Base-by-base conservation (phyloP, 37 sponge, comb jelly and placozoan species). In the Ephydatia muelleri region DNA sequence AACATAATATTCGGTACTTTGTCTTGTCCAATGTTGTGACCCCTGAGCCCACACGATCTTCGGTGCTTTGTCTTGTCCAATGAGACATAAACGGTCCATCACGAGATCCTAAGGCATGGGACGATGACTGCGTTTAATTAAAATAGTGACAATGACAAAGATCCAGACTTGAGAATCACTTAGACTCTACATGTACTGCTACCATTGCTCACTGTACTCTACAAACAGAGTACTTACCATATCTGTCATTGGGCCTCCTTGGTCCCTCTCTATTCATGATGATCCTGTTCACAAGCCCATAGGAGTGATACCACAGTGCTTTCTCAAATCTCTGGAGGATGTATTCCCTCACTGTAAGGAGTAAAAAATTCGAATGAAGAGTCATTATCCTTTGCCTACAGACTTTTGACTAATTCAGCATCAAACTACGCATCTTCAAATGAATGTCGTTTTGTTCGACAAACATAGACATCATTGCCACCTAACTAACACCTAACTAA, bases 331-430 rank as follows among this genome's bases (percentile, higher is more conserved):
- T 83, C 72, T 83, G 79, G 66, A 89, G 38, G 9, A 89, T 89
- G 66, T 89, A 89, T n/a, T 27, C 38, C 38, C 84, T 68, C 89
- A 89, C 89, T 89, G 74, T 35, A 83, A 77, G 57, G n/a, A 47
- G 11, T 38, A 43, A 31, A 79, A 66, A 13, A 65, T 32, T 3
- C 14, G 38, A 6, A 5, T 13, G 23, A 43, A 38, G 38, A 12
- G 12, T n/a, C n/a, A n/a, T n/a, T n/a, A n/a, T n/a, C n/a, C n/a
- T n/a, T 6, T 75, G 29, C 33, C 11, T 12, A 75, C 29, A 75
- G 5, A 21, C 13, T 23, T 47, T 2, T 12, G 12, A 77, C 5
- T 14, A 5, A 40, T 5, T 16, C 4, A 23, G 2, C 36, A 74
- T 5, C 2, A 5, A 2, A 30, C 3, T 23, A 32, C 34, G 5